These are phyloP conservation scores for Platorchestia sp. DNA, from an alignment of 1,140 invertebrate species.

Conservation along the genomic window DNA sequence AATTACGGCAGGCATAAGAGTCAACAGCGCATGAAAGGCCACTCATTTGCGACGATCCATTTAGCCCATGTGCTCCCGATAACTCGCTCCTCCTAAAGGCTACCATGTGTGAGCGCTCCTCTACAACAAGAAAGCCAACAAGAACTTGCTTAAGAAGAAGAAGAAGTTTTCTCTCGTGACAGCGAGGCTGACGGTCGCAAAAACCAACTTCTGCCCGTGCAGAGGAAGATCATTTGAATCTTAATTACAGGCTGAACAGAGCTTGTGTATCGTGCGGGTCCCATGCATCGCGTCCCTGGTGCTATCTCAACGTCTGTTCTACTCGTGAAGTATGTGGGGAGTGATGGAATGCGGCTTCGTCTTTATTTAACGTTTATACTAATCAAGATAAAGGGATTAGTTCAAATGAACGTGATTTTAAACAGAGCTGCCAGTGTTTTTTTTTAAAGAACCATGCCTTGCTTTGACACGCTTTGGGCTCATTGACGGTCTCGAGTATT, in stretches of 20 bases:
- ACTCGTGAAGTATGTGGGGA: not conserved
- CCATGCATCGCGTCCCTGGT: not conserved
- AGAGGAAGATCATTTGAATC: slow-evolving; percentile 27
- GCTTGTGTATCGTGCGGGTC: not conserved
- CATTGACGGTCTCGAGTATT: too few species aligned
- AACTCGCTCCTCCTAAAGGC: slow-evolving; percentile 21
- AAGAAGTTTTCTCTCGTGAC: not conserved
- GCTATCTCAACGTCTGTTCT: not conserved
- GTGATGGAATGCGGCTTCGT: not conserved
- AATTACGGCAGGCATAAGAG: slow-evolving; percentile 36
- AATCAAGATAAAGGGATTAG: not conserved
- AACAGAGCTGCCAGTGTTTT: too few species aligned
- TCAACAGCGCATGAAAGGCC: slow-evolving; percentile 47
- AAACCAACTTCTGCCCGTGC: not conserved
- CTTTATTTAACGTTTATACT: not conserved
- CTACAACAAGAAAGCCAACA: not conserved
- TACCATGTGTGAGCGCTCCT: not conserved
- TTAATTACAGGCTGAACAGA: slow-evolving; percentile 32
- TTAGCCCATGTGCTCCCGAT: slow-evolving; percentile 43
- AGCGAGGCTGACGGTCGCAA: not conserved
- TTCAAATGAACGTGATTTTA: too few species aligned
- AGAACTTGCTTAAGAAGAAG: not conserved
- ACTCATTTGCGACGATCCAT: slow-evolving; percentile 50
- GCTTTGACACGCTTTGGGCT: too few species aligned
- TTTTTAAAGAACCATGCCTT: too few species aligned